Base-by-base conservation (phyloP, 2,888 invertebrate genomes). In the Acrobasis repandana region DNA sequence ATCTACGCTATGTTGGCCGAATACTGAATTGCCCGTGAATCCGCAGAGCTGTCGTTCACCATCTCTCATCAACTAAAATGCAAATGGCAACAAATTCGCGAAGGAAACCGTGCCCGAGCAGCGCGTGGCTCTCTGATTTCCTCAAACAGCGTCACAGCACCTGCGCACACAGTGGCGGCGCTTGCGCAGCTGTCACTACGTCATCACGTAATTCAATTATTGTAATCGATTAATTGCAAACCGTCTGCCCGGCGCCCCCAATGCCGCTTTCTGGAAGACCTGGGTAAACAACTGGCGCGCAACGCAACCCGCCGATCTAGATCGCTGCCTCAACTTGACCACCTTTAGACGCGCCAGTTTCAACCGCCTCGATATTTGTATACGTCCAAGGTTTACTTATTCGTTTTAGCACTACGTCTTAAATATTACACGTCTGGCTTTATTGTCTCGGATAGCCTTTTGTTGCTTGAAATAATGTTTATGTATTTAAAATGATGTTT, bases 161-260 rank as follows among this genome's bases (percentile, higher is more conserved):
- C 86, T 90, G 90, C 80, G 82, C 79, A 88, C 73, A 88, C 83
- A 81, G 72, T 71, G 66, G 68, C 68, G 77, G 67, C 82, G 87
- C 84, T 83, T 83, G 85, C 85, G 84, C 88, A 88, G 86, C 87
- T 89, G 90, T 77, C 82, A 70, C 80, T 82, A 83, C 88, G 89
- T 88, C 88, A 87, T 78, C 77, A 70, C 74, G 77, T 85, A 82
- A 80, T 83, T 81, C 76, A 83, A 83, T 85, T 86, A 86, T 83
- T 86, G 78, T 85, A 86, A 88, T 88, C 85, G 83, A 88, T 84
- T 86, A 87, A 85, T 86, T 83, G 82, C 76, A 80, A 81, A 84
- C 80, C 77, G 82, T 86, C 82, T 83, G 73, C 74, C 72, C 71
- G 79, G 72, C 74, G 76, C 75, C 77, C 80, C 72, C 74, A 70